Conservation (phyloP, 1,140 invertebrate species). For the Drosophila mojavensis region DNA sequence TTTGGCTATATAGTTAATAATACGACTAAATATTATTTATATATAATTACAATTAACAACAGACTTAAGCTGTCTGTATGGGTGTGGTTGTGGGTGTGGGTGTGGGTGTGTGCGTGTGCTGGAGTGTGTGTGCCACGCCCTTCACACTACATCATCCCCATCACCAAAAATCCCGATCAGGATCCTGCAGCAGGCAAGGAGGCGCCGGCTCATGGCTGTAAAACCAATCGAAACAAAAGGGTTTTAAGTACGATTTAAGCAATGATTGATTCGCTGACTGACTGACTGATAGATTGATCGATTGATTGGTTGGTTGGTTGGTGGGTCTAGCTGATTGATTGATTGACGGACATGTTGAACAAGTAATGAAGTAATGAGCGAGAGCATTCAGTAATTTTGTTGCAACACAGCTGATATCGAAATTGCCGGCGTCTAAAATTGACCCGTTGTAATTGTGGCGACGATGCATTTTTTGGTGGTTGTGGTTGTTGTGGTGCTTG, state of each 20-base stretch:
- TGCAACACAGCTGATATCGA: conserved; percentile 26
- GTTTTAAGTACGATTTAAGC: conserved; percentile 69
- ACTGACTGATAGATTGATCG: conserved; percentile 45
- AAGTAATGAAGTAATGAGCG: conserved; percentile 38
- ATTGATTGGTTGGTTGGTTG: conserved; percentile 24
- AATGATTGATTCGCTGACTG: conserved; percentile 46
- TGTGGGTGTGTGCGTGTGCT: background rate
- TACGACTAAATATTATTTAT: conserved; percentile 43
- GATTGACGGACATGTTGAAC: conserved; percentile 25
- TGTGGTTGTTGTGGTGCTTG: conserved; percentile 33
- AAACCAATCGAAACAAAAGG: conserved; percentile 75
- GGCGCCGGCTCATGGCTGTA: conserved; percentile 67
- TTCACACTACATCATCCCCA: conserved; percentile 29
- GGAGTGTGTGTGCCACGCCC: conserved; percentile 8
- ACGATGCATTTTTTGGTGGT: conserved; percentile 44
- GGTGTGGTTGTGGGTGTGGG: conserved; percentile 9
- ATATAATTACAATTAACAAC: conserved; percentile 35
- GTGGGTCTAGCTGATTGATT: conserved; percentile 41
- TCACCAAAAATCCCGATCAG: conserved; percentile 30
- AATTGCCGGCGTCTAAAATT: conserved; percentile 17
- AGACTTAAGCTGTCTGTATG: conserved; percentile 3
- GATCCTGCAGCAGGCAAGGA: conserved; percentile 23
- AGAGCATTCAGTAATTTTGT: conserved; percentile 25
- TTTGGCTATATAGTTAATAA: conserved; percentile 20
- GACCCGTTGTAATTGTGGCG: conserved; percentile 45